Percentiles rank a stretch among this genome's conserved stretches.
These are phyloP conservation scores for Pachyuromys duprasi DNA, from an alignment of 2,797 vertebrate species.

Conservation along the genomic window DNA sequence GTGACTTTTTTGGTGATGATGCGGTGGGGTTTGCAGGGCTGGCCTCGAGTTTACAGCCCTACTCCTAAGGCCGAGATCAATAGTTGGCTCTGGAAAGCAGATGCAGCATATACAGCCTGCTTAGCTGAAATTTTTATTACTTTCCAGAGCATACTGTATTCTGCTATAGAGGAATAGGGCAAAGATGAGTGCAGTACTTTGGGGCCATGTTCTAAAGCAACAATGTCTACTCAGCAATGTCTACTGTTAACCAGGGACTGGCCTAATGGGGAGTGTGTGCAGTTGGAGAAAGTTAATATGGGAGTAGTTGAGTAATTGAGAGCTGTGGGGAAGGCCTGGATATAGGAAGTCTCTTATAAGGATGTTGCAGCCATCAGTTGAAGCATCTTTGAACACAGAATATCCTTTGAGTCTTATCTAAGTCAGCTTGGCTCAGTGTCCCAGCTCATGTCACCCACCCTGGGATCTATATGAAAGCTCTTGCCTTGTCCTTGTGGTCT, in stretches of 20 bases:
- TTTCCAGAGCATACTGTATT: background rate
- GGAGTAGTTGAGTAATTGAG: background rate
- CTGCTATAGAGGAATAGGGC: background rate
- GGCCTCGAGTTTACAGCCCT: background rate
- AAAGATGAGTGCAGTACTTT: background rate
- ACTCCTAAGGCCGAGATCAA: background rate
- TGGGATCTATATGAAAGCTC: background rate
- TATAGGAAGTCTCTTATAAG: background rate
- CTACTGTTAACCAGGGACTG: background rate
- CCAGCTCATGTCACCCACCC: background rate
- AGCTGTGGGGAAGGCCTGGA: background rate
- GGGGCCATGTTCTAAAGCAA: background rate
- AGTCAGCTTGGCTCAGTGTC: background rate
- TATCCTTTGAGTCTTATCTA: background rate
- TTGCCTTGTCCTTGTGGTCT: background rate
- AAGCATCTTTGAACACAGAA: background rate
- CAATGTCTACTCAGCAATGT: background rate
- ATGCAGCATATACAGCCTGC: background rate
- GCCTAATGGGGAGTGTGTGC: accelerated
- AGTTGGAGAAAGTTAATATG: background rate
- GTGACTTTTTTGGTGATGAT: background rate
- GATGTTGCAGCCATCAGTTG: background rate
- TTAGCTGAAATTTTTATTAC: background rate
- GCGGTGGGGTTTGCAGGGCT: background rate
- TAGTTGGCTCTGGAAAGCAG: background rate